A percentile compares a stretch with the other conserved stretches of the same genome.
Evolutionary conservation across 30 jellyfish, hydroid and myxozoan genomes (phyloP).

Genomic region (Turritopsis dohrnii): DNA sequence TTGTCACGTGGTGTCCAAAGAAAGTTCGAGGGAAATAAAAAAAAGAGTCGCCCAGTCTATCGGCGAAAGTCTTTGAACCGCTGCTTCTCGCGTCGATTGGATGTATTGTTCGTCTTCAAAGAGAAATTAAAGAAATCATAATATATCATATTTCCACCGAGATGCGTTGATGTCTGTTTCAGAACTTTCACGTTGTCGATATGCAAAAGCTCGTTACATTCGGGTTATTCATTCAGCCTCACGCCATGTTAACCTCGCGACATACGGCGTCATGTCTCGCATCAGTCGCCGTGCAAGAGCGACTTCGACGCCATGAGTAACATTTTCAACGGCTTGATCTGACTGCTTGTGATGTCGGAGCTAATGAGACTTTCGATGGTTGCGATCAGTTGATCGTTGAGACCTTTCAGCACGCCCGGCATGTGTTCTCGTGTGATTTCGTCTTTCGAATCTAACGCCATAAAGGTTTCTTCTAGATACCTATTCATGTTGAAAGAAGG

Average conservation of each 20-base stretch:
- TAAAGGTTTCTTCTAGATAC: conserved; percentile 54
- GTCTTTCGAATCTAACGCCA: conserved; percentile 46
- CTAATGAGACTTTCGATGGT: conserved; percentile 25
- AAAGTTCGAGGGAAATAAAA: too few species aligned
- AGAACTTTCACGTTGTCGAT: too few species aligned
- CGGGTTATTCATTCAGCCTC: not conserved
- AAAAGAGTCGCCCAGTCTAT: too few species aligned
- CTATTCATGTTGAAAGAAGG: conserved; percentile 21
- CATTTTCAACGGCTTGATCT: conserved; percentile 33
- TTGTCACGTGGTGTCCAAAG: too few species aligned
- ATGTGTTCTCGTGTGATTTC: conserved; percentile 65
- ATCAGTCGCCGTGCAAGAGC: not conserved
- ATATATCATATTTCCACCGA: too few species aligned
- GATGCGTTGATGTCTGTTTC: too few species aligned
- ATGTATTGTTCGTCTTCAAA: too few species aligned
- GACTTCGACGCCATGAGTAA: conserved; percentile 30
- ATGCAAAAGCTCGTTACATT: too few species aligned
- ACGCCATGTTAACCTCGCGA: not conserved
- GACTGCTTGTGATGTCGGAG: conserved; percentile 17
- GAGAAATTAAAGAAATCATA: too few species aligned
- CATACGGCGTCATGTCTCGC: not conserved
- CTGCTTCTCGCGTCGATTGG: too few species aligned
- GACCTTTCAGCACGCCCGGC: conserved; percentile 53
- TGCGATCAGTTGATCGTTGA: conserved; percentile 34
- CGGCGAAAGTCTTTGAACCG: too few species aligned